A percentile compares a stretch with the other conserved stretches of the same genome.
phyloP scores from a whole-genome alignment of 2,113 vertebrate species.

The Microtus oregoni region DNA sequence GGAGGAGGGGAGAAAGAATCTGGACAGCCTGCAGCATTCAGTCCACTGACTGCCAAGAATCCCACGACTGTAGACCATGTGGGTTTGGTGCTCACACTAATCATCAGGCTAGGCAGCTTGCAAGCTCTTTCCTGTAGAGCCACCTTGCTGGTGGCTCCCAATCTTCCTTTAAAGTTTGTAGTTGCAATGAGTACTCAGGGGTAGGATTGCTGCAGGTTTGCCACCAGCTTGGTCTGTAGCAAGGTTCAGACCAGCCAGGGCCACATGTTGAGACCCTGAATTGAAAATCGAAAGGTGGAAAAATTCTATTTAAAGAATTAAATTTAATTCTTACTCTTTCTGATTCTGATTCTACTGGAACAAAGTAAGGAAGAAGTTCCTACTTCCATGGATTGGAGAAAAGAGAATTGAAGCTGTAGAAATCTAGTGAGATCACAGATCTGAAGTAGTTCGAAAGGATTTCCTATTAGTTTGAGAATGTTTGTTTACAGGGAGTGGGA shows the following conservation, averaged over 20 bases:
- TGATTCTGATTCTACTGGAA: slow-evolving; percentile 7
- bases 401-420: slow-evolving; percentile 59
- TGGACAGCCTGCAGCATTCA: background rate
- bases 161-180: background rate
- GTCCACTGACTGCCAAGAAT: no score
- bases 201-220: background rate
- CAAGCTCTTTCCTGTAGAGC: background rate
- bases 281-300: background rate
- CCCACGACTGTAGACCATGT: no score
- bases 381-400: slow-evolving; percentile 36
- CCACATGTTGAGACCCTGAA: background rate
- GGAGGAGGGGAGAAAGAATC: background rate
- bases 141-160: background rate
- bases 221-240: background rate
- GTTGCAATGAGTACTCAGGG: background rate
- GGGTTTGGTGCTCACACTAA: background rate
- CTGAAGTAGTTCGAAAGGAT: slow-evolving; percentile 24
- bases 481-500: background rate
- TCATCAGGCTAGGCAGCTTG: background rate
- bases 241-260: background rate
- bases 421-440: slow-evolving; percentile 34
- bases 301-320: slow-evolving; percentile 32
- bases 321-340: slow-evolving; percentile 46
- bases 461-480: slow-evolving; percentile 36
- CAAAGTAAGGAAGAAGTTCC: slow-evolving; percentile 44